Conservation (phyloP, 2,888 invertebrate genomes). For the Schrankia costaestrigalis region DNA sequence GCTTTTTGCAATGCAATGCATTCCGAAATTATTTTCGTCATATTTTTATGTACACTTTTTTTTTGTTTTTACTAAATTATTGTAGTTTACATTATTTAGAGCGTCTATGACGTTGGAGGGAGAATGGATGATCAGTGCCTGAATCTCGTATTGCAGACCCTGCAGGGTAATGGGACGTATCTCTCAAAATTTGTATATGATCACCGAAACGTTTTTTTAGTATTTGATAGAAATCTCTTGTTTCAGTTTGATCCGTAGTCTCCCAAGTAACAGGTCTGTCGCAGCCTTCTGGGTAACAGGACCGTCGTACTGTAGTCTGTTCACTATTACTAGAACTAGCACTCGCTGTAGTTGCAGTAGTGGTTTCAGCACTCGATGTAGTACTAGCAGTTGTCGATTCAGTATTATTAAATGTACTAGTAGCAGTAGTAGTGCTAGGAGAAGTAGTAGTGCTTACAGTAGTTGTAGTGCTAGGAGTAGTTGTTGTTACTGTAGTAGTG, state of each 20-base stretch:
- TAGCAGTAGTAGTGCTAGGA: neutral
- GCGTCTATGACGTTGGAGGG: too few species aligned
- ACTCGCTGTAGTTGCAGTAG: neutral
- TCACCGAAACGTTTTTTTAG: conserved; percentile 50
- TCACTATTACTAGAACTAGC: conserved; percentile 2
- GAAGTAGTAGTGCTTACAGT: neutral
- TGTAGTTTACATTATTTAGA: too few species aligned
- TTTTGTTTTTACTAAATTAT: too few species aligned
- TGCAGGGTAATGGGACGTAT: conserved; percentile 54
- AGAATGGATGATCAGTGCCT: too few species aligned
- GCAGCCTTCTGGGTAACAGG: conserved; percentile 45
- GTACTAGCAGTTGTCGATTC: conserved; percentile 3
- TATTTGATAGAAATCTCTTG: conserved; percentile 61
- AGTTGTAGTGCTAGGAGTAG: conserved; percentile 1
- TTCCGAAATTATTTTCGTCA: too few species aligned
- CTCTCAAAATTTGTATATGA: conserved; percentile 41
- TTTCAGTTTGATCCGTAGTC: conserved; percentile 59
- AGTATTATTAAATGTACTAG: neutral
- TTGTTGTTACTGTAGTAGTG: neutral
- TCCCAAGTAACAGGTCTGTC: conserved; percentile 60
- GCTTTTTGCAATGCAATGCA: too few species aligned
- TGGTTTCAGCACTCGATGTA: conserved; percentile 3
- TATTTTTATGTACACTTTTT: too few species aligned
- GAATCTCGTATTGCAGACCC: too few species aligned
- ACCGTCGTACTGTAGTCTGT: conserved; percentile 9